A percentile compares a stretch with the other conserved stretches of the same genome.
Evolutionary conservation across 2,797 vertebrate species (phyloP).

Genomic region (Threskiornis aethiopicus): DNA sequence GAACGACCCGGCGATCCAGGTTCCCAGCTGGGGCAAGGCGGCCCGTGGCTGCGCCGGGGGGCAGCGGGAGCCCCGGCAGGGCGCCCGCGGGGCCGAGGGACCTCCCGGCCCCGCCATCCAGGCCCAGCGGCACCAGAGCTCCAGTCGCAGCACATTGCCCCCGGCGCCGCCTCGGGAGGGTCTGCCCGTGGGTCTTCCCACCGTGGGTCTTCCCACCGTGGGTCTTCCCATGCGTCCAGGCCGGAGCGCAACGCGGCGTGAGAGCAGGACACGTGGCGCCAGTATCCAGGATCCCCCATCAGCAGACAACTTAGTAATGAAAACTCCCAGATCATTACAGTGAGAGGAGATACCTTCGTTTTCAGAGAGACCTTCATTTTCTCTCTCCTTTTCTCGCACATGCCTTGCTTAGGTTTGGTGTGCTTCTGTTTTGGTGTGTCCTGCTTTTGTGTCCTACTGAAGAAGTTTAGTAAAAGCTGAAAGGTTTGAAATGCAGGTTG

Average conservation of each 20-base stretch:
- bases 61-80: background rate
- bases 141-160: rapidly evolving
- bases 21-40: background rate
- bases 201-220: no score
- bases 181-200: background rate
- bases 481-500: background rate
- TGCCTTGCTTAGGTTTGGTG: background rate
- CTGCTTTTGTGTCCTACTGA: background rate
- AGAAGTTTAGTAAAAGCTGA: background rate
- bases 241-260: rapidly evolving
- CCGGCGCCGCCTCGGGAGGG: rapidly evolving
- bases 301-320: background rate
- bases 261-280: background rate
- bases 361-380: background rate
- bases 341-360: background rate
- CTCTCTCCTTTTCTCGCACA: background rate
- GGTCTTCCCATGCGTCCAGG: background rate
- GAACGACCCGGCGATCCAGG: background rate
- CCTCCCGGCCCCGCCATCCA: rapidly evolving
- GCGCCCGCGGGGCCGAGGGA: rapidly evolving
- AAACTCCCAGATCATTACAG: background rate
- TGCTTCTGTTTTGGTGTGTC: background rate
- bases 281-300: rapidly evolving
- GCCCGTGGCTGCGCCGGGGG: rapidly evolving
- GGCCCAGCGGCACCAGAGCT: rapidly evolving